These are phyloP conservation scores for Ophion costatus DNA, from an alignment of 2,888 invertebrate species.

Conservation along the genomic window DNA sequence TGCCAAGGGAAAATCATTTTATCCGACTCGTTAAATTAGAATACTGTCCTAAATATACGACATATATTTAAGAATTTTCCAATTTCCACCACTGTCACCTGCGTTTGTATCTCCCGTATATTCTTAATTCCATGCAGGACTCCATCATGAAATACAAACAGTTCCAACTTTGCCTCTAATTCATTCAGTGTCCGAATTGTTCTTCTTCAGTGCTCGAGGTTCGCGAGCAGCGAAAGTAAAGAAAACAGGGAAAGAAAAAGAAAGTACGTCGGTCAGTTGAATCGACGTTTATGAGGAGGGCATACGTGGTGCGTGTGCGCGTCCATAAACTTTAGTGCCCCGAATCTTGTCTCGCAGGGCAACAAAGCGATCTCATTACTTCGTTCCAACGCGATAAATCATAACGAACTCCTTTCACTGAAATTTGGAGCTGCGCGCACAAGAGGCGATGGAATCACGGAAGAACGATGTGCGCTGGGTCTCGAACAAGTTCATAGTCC, in stretches of 20 bases:
- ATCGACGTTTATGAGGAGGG: constrained; percentile 55
- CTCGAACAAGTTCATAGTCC: background rate
- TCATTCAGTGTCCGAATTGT: background rate
- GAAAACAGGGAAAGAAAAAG: constrained; percentile 11
- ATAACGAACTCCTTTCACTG: constrained; percentile 63
- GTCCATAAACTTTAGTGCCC: constrained; percentile 27
- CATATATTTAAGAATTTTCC: no score
- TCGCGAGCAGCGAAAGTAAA: background rate
- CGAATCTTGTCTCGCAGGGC: constrained; percentile 17
- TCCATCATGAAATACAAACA: background rate
- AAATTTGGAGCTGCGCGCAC: constrained; percentile 30
- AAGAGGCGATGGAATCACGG: background rate
- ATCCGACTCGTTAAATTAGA: no score
- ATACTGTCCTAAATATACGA: no score
- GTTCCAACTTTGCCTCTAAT: background rate
- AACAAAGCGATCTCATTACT: constrained; percentile 58
- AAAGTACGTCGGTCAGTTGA: constrained; percentile 46
- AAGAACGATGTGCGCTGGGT: background rate
- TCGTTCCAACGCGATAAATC: constrained; percentile 48
- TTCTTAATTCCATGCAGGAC: background rate
- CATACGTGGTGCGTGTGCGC: constrained; percentile 4
- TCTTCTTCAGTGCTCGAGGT: background rate
- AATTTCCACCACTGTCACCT: no score
- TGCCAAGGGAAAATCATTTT: no score
- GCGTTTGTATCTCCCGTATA: no score